Conservation (phyloP, 1,140 invertebrate species). For the Neelides sp. region DNA sequence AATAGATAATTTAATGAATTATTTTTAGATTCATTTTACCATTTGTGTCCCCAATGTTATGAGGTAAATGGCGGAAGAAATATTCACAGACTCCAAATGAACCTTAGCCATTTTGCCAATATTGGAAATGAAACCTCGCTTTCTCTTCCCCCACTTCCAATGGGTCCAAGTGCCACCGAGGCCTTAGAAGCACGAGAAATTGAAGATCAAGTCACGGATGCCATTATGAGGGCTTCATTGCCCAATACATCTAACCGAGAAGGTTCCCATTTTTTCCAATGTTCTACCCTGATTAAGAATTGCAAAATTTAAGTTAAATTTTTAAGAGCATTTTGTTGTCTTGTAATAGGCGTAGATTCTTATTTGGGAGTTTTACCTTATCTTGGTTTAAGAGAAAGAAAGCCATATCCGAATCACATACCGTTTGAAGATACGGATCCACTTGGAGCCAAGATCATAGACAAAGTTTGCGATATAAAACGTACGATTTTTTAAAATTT, state of each 20-base stretch:
- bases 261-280: background rate
- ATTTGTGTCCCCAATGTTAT: constrained; percentile 42
- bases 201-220: constrained; percentile 13
- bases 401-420: constrained; percentile 39
- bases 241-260: no score
- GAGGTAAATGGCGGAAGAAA: constrained; percentile 36
- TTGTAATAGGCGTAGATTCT: constrained; percentile 1
- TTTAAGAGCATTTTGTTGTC: background rate
- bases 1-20: background rate
- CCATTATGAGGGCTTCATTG: constrained; percentile 11
- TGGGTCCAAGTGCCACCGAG: constrained; percentile 1
- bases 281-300: background rate
- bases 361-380: constrained; percentile 27
- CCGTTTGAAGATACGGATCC: constrained; percentile 42
- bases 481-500: no score
- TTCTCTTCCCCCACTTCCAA: constrained; percentile 21
- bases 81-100: background rate
- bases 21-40: constrained; percentile 36
- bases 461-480: constrained; percentile 14
- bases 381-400: constrained; percentile 37
- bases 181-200: background rate
- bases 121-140: constrained; percentile 19
- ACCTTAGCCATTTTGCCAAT: background rate
- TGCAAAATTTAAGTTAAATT: background rate
- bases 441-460: constrained; percentile 41